Evolutionary conservation across 2,797 vertebrate genomes (phyloP).

Genomic region (Anas bernieri): DNA sequence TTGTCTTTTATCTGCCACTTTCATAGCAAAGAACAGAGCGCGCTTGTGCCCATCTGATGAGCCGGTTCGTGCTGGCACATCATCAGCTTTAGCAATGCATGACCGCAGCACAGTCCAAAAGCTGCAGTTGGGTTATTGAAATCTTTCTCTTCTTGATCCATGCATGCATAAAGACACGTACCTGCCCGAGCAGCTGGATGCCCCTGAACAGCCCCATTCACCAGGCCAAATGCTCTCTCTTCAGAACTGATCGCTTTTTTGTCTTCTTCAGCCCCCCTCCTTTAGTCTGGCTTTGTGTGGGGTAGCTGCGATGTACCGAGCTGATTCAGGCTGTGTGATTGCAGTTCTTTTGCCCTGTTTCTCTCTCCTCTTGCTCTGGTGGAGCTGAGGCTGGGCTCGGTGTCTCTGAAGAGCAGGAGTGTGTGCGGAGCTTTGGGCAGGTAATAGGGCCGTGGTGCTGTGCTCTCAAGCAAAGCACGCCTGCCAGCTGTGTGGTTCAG

Average conservation of each 20-base stretch:
- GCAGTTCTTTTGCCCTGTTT: not conserved
- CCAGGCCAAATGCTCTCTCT: not conserved
- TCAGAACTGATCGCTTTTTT: not conserved
- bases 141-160: not conserved
- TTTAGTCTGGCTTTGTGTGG: not conserved
- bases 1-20: conserved; percentile 80
- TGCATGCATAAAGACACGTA: not conserved
- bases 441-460: too few species aligned
- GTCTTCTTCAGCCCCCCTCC: not conserved
- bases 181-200: conserved; percentile 1
- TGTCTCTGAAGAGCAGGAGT: not conserved
- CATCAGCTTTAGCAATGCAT: conserved; percentile 55
- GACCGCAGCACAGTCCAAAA: not conserved
- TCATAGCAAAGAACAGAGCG: conserved; percentile 70
- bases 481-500: too few species aligned
- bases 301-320: not conserved
- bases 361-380: not conserved
- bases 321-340: not conserved
- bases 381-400: not conserved
- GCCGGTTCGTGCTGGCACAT: conserved; percentile 64
- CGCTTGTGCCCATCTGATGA: conserved; percentile 71
- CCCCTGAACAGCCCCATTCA: conserved; percentile 15
- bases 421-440: too few species aligned
- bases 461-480: too few species aligned
- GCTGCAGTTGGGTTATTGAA: conserved; percentile 27